phyloP scores from a whole-genome alignment of 2,113 vertebrate species.

The Zosterops japonicus region DNA sequence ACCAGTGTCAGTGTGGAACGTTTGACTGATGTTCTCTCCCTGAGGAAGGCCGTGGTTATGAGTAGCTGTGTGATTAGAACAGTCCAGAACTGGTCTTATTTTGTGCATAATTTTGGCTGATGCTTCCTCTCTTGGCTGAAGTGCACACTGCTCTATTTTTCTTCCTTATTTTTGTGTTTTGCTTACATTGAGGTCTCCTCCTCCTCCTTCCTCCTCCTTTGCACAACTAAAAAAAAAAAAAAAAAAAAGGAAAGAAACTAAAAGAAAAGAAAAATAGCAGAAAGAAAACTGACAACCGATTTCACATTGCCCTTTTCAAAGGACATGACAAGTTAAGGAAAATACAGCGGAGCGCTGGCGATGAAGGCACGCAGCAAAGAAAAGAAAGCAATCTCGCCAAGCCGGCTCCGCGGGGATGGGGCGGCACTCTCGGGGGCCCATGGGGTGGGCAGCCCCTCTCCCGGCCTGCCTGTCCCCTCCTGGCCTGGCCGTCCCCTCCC shows the following conservation, averaged over 20 bases:
- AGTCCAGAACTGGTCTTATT: neutral
- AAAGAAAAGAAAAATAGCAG: too few species aligned
- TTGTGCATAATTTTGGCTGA: neutral
- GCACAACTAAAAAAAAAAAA: neutral
- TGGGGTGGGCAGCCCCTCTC: neutral
- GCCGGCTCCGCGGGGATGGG: neutral
- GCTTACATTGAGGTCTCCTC: neutral
- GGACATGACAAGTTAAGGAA: neutral
- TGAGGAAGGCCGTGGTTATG: neutral
- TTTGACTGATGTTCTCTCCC: neutral
- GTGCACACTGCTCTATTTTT: neutral
- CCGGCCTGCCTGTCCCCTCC: too few species aligned
- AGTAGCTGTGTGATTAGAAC: neutral
- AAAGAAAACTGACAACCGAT: neutral
- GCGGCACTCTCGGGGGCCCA: neutral
- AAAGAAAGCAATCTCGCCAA: neutral
- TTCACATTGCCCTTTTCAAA: conserved; percentile 27
- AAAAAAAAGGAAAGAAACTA: too few species aligned
- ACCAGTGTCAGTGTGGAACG: neutral
- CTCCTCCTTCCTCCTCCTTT: neutral
- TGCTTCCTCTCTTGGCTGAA: neutral
- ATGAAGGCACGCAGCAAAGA: neutral
- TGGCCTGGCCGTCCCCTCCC: too few species aligned
- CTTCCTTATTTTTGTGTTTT: neutral
- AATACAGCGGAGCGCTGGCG: neutral